These are phyloP conservation scores for Trichopoda pennipes DNA, from an alignment of 2,888 invertebrate genomes.

Conservation along the genomic window DNA sequence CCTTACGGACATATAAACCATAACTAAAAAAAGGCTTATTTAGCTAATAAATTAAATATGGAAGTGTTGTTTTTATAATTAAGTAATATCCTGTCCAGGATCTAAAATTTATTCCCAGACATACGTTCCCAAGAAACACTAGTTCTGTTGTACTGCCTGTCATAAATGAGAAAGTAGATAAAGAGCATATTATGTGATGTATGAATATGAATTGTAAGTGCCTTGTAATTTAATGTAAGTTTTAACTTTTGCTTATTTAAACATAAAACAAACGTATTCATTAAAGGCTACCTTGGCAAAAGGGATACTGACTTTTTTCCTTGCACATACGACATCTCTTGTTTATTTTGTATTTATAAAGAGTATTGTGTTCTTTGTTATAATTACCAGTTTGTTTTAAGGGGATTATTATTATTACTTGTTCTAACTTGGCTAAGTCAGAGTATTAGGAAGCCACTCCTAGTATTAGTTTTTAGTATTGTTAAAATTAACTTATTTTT, in stretches of 20 bases:
- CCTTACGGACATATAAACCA: constrained; percentile 15
- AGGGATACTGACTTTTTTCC: constrained; percentile 14
- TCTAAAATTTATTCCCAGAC: constrained; percentile 55
- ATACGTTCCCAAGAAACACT: constrained; percentile 27
- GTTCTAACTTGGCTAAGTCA: not conserved
- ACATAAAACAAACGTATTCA: constrained; percentile 36
- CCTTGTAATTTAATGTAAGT: constrained; percentile 27
- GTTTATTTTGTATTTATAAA: constrained; percentile 32
- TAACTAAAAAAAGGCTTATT: constrained; percentile 56
- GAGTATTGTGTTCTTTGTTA: constrained; percentile 26
- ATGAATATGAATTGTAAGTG: not conserved
- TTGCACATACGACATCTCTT: not conserved
- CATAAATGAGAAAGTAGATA: not conserved
- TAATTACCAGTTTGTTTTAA: constrained; percentile 51
- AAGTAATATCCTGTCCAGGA: constrained; percentile 55
- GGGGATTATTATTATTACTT: constrained; percentile 16
- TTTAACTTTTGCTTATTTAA: constrained; percentile 35
- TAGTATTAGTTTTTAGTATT: constrained; percentile 22
- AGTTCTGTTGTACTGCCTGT: not conserved
- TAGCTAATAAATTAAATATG: constrained; percentile 42
- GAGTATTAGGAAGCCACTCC: constrained; percentile 35
- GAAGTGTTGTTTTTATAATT: constrained; percentile 55
- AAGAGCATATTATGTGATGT: not conserved
- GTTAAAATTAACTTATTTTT: not conserved
- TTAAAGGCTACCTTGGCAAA: constrained; percentile 17